Conservation (phyloP, 2,113 vertebrate genomes). For the Pygoscelis adeliae region DNA sequence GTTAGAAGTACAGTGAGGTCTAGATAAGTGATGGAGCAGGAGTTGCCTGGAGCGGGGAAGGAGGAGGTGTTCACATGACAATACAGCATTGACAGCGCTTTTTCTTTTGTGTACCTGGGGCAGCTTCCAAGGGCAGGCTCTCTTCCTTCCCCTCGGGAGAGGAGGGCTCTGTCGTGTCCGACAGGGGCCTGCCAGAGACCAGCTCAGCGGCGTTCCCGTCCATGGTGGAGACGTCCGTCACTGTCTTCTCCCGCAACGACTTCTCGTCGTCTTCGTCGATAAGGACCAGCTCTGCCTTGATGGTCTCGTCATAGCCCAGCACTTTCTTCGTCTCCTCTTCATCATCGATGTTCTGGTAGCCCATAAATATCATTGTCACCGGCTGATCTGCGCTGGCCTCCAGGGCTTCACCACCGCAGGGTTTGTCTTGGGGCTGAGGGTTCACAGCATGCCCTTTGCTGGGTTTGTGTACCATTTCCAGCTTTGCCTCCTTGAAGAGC, state of each 20-base stretch:
- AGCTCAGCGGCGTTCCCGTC: conserved; percentile 95
- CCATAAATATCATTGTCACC: conserved; percentile 97
- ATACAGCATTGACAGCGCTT: conserved; percentile 98
- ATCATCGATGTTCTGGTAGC: conserved; percentile 92
- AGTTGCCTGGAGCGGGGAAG: conserved; percentile 74
- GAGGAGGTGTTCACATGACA: conserved; percentile 92
- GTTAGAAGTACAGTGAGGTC: conserved; percentile 89
- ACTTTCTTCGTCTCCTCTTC: conserved; percentile 92
- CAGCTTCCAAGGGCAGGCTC: conserved; percentile 85
- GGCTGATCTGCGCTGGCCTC: conserved; percentile 85
- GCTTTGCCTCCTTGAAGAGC: conserved; percentile 83
- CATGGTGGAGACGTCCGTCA: conserved; percentile 90
- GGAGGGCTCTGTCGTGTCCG: conserved; percentile 94
- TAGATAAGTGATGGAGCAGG: conserved; percentile 76
- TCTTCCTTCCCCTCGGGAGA: conserved; percentile 92
- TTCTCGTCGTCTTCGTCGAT: conserved; percentile 97
- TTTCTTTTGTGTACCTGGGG: conserved; percentile 99
- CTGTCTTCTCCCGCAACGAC: conserved; percentile 95
- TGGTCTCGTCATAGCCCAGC: conserved; percentile 92
- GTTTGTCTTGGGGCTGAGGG: conserved; percentile 65
- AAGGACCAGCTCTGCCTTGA: conserved; percentile 95
- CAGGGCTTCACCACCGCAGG: conserved; percentile 49
- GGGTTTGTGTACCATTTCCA: conserved; percentile 86
- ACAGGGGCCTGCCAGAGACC: conserved; percentile 87
- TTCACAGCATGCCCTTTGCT: conserved; percentile 75